Evolutionary conservation across 2,797 vertebrate genomes (phyloP).

Genomic region (Nannoperca australis): DNA sequence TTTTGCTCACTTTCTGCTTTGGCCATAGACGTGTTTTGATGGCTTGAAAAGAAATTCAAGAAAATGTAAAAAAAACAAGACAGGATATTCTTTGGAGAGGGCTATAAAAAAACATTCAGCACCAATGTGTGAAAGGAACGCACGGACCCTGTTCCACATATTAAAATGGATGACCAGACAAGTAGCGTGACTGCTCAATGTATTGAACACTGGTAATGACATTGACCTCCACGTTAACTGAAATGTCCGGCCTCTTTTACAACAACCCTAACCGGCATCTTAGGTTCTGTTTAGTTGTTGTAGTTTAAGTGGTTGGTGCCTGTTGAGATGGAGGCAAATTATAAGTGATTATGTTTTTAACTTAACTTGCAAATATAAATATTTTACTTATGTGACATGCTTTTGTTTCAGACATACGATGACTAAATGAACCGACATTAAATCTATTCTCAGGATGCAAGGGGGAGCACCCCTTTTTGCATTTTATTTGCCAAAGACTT

Average conservation of each 20-base stretch:
- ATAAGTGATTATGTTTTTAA: not conserved
- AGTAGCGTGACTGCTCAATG: constrained; percentile 2
- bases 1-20: constrained; percentile 69
- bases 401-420: not conserved
- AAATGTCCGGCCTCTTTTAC: constrained; percentile 12
- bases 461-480: not conserved
- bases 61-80: not conserved
- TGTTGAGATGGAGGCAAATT: not conserved
- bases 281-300: not conserved
- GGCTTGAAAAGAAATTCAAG: constrained; percentile 54
- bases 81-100: not conserved
- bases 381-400: not conserved
- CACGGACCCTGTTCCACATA: not conserved
- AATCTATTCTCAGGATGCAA: not conserved
- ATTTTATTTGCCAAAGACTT: not conserved
- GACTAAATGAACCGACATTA: not conserved
- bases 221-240: constrained; percentile 43
- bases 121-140: not conserved
- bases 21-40: constrained; percentile 69
- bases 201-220: constrained; percentile 51
- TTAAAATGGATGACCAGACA: constrained; percentile 6
- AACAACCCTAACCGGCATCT: constrained; percentile 4
- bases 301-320: not conserved
- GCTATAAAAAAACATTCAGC: not conserved
- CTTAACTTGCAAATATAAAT: not conserved